Evolutionary conservation across 2,888 invertebrate genomes (phyloP).

Genomic region (Ophonus ardosiacus): DNA sequence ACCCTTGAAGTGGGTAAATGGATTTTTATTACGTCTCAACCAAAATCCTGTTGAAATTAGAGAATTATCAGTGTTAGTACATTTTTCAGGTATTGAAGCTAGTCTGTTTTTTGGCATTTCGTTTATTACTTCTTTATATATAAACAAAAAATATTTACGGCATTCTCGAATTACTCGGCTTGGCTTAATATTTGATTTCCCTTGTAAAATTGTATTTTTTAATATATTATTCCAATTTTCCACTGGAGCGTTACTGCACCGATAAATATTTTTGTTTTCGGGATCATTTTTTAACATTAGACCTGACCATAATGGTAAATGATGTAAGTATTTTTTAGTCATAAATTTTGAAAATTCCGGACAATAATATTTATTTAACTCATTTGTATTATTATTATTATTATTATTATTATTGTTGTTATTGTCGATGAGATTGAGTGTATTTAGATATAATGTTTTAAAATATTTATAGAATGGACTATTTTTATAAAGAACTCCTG

Average conservation of each 20-base stretch:
- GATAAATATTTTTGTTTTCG: not conserved
- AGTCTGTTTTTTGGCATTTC: not conserved
- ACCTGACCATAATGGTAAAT: slow-evolving; percentile 11
- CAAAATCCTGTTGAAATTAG: not conserved
- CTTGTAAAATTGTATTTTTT: not conserved
- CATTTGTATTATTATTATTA: not conserved
- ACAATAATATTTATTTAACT: not conserved
- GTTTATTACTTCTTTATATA: not conserved
- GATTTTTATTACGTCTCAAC: not conserved
- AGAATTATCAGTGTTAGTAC: not conserved
- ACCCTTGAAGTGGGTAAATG: not conserved
- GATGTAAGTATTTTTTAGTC: not conserved
- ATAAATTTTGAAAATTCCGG: not conserved
- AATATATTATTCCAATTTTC: not conserved
- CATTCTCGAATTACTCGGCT: not conserved
- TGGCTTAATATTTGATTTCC: not conserved
- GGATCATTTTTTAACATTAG: slow-evolving; percentile 2
- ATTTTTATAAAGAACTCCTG: not conserved
- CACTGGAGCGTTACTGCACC: not conserved
- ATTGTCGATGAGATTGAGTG: not conserved
- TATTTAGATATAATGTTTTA: not conserved
- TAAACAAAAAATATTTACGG: slow-evolving; percentile 3
- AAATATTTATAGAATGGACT: not conserved
- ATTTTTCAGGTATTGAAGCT: not conserved
- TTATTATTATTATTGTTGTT: not conserved